A percentile compares a stretch with the other conserved stretches of the same genome.
Evolutionary conservation across 2,113 vertebrate genomes (phyloP).

Genomic region (Scortum barcoo): DNA sequence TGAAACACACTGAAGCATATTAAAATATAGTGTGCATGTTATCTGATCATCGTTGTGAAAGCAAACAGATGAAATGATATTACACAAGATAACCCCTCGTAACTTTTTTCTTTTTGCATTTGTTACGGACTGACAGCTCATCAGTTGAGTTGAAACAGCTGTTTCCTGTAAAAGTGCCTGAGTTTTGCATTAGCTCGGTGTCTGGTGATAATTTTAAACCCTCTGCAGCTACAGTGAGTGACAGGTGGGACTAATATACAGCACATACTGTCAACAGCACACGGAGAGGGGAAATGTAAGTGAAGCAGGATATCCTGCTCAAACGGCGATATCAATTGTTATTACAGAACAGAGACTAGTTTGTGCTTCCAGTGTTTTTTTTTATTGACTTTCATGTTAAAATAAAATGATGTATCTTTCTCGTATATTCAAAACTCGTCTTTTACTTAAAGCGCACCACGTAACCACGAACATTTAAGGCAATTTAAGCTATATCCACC

Average conservation of each 20-base stretch:
- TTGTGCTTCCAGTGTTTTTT: background rate
- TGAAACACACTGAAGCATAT: background rate
- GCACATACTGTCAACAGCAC: background rate
- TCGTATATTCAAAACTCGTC: background rate
- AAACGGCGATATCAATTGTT: background rate
- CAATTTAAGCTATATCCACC: fast-evolving
- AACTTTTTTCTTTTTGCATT: background rate
- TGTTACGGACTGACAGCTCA: no score
- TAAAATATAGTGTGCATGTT: background rate
- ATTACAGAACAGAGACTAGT: background rate
- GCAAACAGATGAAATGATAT: background rate
- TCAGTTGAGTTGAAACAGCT: no score
- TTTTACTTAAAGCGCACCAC: background rate
- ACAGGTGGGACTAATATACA: background rate
- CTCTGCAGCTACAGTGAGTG: background rate
- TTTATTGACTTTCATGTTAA: background rate
- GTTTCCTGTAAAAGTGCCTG: no score
- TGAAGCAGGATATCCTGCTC: background rate
- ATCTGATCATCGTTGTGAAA: background rate
- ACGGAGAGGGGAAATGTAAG: background rate
- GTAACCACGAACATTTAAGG: background rate
- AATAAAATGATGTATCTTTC: background rate
- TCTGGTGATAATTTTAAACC: background rate
- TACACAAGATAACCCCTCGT: background rate
- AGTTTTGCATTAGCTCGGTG: no score